These are phyloP conservation scores for Druon quercuslanigerum DNA, from an alignment of 1,140 invertebrate species.

Conservation along the genomic window DNA sequence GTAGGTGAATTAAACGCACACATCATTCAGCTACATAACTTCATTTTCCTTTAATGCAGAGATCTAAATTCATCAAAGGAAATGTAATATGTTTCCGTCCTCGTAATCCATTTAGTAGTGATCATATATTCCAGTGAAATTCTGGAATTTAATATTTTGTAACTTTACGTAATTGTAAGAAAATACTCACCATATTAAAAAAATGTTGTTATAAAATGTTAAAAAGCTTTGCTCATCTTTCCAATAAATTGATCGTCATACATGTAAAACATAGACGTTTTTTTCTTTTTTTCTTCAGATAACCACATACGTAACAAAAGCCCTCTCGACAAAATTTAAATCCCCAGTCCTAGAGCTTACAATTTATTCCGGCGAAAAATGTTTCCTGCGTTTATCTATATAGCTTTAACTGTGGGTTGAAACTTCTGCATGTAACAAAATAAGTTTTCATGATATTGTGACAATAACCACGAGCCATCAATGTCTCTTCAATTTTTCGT, in stretches of 20 bases:
- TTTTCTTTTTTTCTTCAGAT: not conserved
- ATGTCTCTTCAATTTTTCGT: conserved; percentile 21
- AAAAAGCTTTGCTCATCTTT: not conserved
- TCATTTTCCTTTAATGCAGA: too few relatives aligned
- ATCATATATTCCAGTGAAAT: too few relatives aligned
- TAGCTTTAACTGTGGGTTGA: not conserved
- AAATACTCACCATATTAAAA: too few relatives aligned
- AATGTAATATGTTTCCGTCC: too few relatives aligned
- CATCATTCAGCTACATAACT: too few relatives aligned
- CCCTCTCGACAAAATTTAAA: not conserved
- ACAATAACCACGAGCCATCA: conserved; percentile 13
- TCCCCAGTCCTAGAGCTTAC: not conserved
- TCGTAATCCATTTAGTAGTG: too few relatives aligned
- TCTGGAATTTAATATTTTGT: too few relatives aligned
- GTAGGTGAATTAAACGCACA: too few relatives aligned
- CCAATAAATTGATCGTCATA: not conserved
- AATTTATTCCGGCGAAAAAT: conserved; percentile 1
- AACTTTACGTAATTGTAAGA: too few relatives aligned
- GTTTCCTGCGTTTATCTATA: not conserved
- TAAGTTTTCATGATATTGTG: conserved; percentile 23
- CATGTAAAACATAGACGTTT: not conserved
- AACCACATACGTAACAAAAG: not conserved
- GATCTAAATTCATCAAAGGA: too few relatives aligned
- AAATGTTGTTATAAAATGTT: too few relatives aligned
- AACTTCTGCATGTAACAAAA: not conserved